phyloP scores from a whole-genome alignment of 2,888 invertebrate genomes.

The Bugula neritina region DNA sequence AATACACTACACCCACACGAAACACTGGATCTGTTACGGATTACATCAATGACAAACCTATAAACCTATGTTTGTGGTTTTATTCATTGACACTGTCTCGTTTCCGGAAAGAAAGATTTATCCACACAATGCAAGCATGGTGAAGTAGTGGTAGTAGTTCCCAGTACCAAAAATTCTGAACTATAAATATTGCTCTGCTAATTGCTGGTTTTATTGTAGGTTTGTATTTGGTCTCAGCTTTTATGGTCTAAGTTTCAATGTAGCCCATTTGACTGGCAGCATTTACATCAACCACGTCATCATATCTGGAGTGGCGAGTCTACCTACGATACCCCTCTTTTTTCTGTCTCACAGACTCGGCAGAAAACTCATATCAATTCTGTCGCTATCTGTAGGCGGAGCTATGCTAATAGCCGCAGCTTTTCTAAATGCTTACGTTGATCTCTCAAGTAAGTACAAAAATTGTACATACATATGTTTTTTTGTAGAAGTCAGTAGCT shows the following conservation, averaged over 20 bases:
- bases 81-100: no score
- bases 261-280: background rate
- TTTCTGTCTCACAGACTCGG: background rate
- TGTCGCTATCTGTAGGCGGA: background rate
- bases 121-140: no score
- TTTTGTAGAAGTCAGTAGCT: background rate
- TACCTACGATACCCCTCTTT: background rate
- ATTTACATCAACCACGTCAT: background rate
- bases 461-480: background rate
- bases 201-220: background rate
- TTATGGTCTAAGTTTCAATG: slow-evolving; percentile 23
- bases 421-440: background rate
- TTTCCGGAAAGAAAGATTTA: no score
- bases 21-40: no score
- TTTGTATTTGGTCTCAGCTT: slow-evolving; percentile 4
- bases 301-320: background rate
- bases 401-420: background rate
- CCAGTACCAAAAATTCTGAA: no score
- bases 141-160: no score
- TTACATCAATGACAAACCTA: no score
- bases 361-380: background rate
- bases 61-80: no score
- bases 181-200: no score
- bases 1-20: no score
- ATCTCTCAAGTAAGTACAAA: background rate